phyloP scores from a whole-genome alignment of 2,113 vertebrate species.

The Rhabdomys dilectus region DNA sequence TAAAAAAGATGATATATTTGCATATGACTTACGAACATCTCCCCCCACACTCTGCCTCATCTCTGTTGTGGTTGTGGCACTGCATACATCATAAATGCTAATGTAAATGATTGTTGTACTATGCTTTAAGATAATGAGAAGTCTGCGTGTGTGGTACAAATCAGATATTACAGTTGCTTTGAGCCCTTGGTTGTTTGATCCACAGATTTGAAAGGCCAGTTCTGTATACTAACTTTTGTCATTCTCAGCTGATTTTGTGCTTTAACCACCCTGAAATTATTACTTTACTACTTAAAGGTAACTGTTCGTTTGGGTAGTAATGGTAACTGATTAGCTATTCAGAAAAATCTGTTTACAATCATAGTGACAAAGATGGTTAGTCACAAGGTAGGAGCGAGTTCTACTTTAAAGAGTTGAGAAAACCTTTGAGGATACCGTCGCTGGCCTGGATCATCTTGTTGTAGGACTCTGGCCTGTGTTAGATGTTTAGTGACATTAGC shows the following conservation, averaged over 20 bases:
- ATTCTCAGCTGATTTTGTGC: constrained; percentile 29
- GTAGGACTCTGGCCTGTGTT: neutral
- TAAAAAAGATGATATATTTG: neutral
- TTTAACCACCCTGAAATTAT: constrained; percentile 33
- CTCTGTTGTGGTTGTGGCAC: neutral
- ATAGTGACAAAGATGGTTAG: neutral
- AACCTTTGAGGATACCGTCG: neutral
- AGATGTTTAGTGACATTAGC: neutral
- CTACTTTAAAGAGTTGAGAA: neutral
- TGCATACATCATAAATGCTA: neutral
- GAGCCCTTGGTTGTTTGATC: neutral
- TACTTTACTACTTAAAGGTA: constrained; percentile 30
- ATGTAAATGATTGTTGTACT: neutral
- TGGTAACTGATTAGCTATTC: neutral
- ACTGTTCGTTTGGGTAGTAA: neutral
- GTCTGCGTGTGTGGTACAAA: neutral
- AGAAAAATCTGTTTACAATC: constrained; percentile 15
- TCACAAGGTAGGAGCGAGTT: neutral
- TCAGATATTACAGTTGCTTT: neutral
- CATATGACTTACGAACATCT: neutral
- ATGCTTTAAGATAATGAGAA: neutral
- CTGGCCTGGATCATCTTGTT: neutral
- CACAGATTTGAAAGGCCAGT: neutral
- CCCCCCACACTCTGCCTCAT: neutral
- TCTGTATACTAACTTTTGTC: neutral